A percentile compares a stretch with the other conserved stretches of the same genome.
Conservation (phyloP, 2,113 vertebrate genomes). For the Columba livia region DNA sequence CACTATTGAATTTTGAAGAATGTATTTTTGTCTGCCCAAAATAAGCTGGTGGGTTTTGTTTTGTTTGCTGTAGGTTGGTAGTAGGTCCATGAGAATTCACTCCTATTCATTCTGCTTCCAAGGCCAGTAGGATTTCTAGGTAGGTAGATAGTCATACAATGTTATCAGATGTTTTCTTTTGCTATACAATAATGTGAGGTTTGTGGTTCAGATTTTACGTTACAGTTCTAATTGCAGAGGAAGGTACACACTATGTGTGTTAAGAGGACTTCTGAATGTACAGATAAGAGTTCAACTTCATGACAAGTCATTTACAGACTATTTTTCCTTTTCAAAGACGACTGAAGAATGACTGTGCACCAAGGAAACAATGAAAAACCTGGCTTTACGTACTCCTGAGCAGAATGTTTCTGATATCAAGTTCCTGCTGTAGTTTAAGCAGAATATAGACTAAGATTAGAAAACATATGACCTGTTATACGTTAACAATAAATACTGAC, state of each 20-base stretch:
- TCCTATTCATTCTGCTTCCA: not conserved
- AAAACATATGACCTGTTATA: accelerated
- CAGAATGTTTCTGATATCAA: not conserved
- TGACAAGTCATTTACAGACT: not conserved
- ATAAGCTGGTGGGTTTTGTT: not conserved
- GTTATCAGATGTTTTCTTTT: not conserved
- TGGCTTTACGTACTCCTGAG: not conserved
- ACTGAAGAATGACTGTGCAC: not conserved
- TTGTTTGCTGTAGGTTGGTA: not conserved
- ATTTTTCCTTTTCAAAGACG: accelerated
- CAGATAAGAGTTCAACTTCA: not conserved
- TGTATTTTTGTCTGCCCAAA: not conserved
- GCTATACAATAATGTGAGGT: not conserved
- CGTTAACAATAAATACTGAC: not conserved
- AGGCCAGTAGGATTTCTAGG: not conserved
- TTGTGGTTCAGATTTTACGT: not conserved
- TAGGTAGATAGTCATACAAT: not conserved
- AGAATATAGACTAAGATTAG: not conserved
- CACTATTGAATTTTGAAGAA: not conserved
- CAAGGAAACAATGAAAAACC: not conserved
- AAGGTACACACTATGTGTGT: not conserved
- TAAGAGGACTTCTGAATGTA: not conserved
- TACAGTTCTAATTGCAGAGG: not conserved
- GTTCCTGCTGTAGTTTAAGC: not conserved
- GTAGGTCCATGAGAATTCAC: not conserved